phyloP scores from a whole-genome alignment of 2,888 invertebrate genomes.

The Gymnocheta viridis region DNA sequence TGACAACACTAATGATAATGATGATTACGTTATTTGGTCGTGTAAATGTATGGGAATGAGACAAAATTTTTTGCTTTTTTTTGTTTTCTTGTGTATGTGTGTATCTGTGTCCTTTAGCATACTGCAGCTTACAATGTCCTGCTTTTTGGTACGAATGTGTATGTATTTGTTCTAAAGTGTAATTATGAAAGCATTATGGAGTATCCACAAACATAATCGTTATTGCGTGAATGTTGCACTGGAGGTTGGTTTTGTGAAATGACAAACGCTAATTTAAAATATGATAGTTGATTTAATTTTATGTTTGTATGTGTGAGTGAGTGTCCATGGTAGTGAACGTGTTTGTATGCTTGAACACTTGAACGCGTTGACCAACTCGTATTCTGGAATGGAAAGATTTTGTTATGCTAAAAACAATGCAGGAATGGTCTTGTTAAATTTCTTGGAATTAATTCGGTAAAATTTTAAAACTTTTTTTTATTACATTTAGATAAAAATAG shows the following conservation, averaged over 20 bases:
- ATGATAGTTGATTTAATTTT: constrained; percentile 59
- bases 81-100: not conserved
- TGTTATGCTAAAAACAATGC: not conserved
- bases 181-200: constrained; percentile 80
- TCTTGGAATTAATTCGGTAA: not conserved
- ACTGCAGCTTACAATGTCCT: constrained; percentile 44
- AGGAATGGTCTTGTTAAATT: constrained; percentile 42
- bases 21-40: constrained; percentile 43
- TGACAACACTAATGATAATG: constrained; percentile 55
- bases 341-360: not conserved
- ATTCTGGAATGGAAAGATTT: constrained; percentile 46
- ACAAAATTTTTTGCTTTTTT: not conserved
- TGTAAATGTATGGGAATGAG: not conserved
- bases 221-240: constrained; percentile 63
- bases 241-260: constrained; percentile 58
- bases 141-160: constrained; percentile 38
- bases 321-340: not conserved
- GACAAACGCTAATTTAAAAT: constrained; percentile 68
- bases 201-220: constrained; percentile 74
- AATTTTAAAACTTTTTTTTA: no score
- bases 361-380: constrained; percentile 28
- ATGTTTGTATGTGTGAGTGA: not conserved
- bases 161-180: constrained; percentile 73
- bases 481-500: no score
- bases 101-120: not conserved